Conservation (phyloP, 2,888 invertebrate species). For the Cryptus armator region DNA sequence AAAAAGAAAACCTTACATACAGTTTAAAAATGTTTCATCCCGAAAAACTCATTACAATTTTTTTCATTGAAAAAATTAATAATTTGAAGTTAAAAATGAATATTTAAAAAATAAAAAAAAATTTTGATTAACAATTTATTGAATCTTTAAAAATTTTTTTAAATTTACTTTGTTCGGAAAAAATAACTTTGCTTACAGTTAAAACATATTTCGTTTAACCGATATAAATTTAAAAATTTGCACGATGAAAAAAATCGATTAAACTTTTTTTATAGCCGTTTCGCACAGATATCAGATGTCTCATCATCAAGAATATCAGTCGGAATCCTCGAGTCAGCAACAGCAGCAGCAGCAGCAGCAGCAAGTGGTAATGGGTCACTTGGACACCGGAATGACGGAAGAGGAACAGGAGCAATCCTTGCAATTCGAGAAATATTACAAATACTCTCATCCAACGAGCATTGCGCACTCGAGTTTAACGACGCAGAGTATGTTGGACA, state of each 20-base stretch:
- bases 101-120: too few species aligned
- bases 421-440: slow-evolving; percentile 83
- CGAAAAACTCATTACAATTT: too few species aligned
- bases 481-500: slow-evolving; percentile 84
- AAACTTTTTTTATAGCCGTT: slow-evolving; percentile 73
- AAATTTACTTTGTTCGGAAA: too few species aligned
- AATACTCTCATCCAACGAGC: slow-evolving; percentile 77
- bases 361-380: slow-evolving; percentile 79
- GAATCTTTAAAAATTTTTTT: too few species aligned
- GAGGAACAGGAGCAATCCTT: slow-evolving; percentile 81
- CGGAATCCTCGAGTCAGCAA: slow-evolving; percentile 74
- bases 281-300: slow-evolving; percentile 82
- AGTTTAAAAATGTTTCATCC: too few species aligned
- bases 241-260: not conserved
- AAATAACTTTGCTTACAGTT: too few species aligned
- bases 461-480: slow-evolving; percentile 79
- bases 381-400: slow-evolving; percentile 78
- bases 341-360: slow-evolving; percentile 76
- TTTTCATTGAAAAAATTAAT: too few species aligned
- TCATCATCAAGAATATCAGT: slow-evolving; percentile 83
- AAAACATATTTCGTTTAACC: too few species aligned
- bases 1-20: not conserved
- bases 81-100: too few species aligned
- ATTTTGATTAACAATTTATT: too few species aligned
- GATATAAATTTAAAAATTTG: too few species aligned